Conservation (phyloP, 2,888 invertebrate species). For the Hypolimnas misippus region DNA sequence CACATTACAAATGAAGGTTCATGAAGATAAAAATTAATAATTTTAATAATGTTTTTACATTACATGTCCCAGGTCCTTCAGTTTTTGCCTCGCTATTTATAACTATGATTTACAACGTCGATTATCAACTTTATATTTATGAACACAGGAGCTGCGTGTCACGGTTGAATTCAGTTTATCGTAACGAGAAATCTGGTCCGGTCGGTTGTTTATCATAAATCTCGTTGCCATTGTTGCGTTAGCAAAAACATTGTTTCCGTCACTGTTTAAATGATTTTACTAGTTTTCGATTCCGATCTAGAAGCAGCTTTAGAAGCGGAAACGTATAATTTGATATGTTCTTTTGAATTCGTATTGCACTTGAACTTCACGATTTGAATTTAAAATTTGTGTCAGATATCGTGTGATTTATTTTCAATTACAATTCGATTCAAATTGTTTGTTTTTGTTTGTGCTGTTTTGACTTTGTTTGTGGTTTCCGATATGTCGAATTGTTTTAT, state of each 20-base stretch:
- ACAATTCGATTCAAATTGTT: too few species aligned
- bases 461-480: too few species aligned
- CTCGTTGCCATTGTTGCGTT: constrained; percentile 24
- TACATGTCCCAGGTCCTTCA: neutral
- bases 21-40: too few species aligned
- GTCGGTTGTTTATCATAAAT: constrained; percentile 34
- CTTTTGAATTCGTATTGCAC: neutral
- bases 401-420: too few species aligned
- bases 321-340: constrained; percentile 14
- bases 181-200: constrained; percentile 26
- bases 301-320: constrained; percentile 12
- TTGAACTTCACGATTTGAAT: neutral
- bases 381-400: too few species aligned
- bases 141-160: constrained; percentile 8
- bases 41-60: constrained; percentile 6
- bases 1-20: neutral
- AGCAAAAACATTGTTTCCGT: constrained; percentile 35
- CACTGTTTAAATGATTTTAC: constrained; percentile 31
- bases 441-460: too few species aligned
- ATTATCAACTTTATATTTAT: constrained; percentile 15
- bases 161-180: constrained; percentile 21
- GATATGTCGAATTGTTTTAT: too few species aligned
- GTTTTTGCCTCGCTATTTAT: constrained; percentile 9
- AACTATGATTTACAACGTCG: neutral
- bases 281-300: constrained; percentile 27